Evolutionary conservation across 2,888 invertebrate genomes (phyloP), one percentile per base, ranked within the genome.

Genomic region (Microctonus hyperodae): DNA sequence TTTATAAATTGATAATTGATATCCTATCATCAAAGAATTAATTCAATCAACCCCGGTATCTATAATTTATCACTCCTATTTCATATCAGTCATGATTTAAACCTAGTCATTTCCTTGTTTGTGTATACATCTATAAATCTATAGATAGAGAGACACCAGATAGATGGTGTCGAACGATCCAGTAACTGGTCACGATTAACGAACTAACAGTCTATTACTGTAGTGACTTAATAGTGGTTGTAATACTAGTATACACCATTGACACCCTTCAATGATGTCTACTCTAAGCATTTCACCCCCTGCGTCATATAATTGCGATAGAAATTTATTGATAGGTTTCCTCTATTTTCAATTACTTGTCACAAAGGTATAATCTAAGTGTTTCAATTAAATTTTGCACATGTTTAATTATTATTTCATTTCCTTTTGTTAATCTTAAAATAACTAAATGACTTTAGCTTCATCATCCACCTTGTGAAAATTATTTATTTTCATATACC

Each of bases 121-220:
- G 53, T 59, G 59, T 5, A 31, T 28, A 25, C 40, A 37, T 16
- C n/a, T 33, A 48, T 37, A 55, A 25, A 53, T 55, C n/a, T 31
- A 56, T 31, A 5, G 31, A 31, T 33, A n/a, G 22, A 40, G 16
- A 16, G 22, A 40, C 6, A 44, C 20, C 16, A 44, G 16, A 44
- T 44, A 44, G 44, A 44, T 44, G 57, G 50, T 37, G 20, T 50
- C 67, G 61, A 67, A 62, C 56, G 66, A 62, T 57, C 56, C 57
- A 58, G 57, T 67, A 51, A 56, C 57, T 51, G 56, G 37, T 56
- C 33, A 69, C 64, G 65, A 70, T 70, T 72, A 72, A 70, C 66
- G 69, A 69, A 62, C 65, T 69, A 72, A 70, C 65, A 65, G 67
- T 53, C 67, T 58, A 67, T 72, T 70, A 70, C 70, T 57, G 58